Evolutionary conservation across 2,113 vertebrate species (phyloP).

Genomic region (Platycercus adscitus): DNA sequence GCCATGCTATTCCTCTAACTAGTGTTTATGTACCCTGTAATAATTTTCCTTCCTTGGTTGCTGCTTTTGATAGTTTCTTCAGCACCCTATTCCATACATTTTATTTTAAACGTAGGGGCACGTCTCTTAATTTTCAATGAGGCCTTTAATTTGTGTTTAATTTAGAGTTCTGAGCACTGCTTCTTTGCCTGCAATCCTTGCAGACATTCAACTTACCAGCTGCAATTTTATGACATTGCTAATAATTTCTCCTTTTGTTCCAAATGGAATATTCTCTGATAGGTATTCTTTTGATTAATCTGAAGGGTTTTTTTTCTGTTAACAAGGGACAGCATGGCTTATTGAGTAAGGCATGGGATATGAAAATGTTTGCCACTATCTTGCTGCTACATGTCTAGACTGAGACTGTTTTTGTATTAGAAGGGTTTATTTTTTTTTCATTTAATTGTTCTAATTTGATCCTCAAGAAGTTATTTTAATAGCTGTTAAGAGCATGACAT

Average conservation of each 20-base stretch:
- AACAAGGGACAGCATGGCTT: neutral
- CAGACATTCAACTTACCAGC: neutral
- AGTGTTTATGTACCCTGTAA: conserved; percentile 38
- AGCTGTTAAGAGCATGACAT: neutral
- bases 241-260: neutral
- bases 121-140: neutral
- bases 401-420: neutral
- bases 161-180: neutral
- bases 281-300: neutral
- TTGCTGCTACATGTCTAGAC: neutral
- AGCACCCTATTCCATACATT: neutral
- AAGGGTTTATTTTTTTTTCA: neutral
- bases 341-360: neutral
- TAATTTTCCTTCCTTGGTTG: conserved; percentile 35
- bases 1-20: conserved; percentile 40
- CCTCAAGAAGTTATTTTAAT: neutral
- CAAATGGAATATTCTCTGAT: neutral
- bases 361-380: neutral
- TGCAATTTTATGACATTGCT: neutral
- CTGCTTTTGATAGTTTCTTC: conserved; percentile 28
- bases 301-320: neutral
- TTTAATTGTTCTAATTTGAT: neutral
- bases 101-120: neutral
- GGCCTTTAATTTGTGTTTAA: neutral
- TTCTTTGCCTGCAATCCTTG: neutral